Evolutionary conservation across 2,888 invertebrate genomes (phyloP).

Genomic region (Fragum whitleyi): DNA sequence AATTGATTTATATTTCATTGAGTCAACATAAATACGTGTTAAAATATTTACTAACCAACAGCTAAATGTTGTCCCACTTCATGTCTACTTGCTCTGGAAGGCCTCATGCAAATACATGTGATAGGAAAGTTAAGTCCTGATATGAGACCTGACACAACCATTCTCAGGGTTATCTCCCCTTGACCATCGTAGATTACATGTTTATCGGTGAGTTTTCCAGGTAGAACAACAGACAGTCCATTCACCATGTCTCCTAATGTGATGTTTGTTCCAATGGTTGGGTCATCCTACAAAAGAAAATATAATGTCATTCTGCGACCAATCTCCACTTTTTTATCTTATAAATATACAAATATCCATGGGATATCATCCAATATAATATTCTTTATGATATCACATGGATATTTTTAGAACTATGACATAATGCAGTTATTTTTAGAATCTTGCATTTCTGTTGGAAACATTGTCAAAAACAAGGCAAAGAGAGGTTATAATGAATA

Average conservation of each 20-base stretch:
- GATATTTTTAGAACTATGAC: too few species aligned
- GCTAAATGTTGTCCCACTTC: slow-evolving; percentile 22
- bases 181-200: neutral
- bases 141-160: slow-evolving; percentile 49
- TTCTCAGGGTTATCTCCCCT: slow-evolving; percentile 41
- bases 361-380: too few species aligned
- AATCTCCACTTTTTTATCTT: too few species aligned
- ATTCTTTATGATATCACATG: too few species aligned
- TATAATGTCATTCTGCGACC: too few species aligned
- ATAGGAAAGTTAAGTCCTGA: slow-evolving; percentile 54
- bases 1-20: too few species aligned
- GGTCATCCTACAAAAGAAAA: slow-evolving; percentile 21
- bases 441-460: too few species aligned
- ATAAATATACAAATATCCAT: too few species aligned
- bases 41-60: slow-evolving; percentile 16
- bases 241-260: slow-evolving; percentile 21
- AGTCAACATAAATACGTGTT: too few species aligned
- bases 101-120: slow-evolving; percentile 31
- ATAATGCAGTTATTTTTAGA: too few species aligned
- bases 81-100: neutral
- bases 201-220: neutral
- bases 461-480: too few species aligned
- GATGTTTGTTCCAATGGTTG: slow-evolving; percentile 15
- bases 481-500: too few species aligned
- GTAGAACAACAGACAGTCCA: slow-evolving; percentile 3